Percentiles rank a stretch among this genome's conserved stretches.
Evolutionary conservation across 2,888 invertebrate genomes (phyloP).

Genomic region (Mythimna albipuncta): DNA sequence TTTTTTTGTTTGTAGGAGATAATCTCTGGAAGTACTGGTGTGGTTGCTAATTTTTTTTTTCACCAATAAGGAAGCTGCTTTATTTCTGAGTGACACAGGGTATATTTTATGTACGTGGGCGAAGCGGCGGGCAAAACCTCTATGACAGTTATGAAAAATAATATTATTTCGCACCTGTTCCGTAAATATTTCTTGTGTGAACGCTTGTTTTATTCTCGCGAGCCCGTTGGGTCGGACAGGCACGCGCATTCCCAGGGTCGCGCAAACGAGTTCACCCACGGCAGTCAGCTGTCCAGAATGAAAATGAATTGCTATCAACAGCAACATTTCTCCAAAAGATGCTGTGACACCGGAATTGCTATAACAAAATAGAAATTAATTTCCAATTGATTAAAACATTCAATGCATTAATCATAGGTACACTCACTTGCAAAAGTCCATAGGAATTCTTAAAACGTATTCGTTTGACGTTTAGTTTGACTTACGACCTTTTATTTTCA

Average conservation of each 20-base stretch:
- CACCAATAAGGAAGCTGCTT: too few relatives aligned
- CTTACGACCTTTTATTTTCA: too few relatives aligned
- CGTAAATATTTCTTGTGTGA: constrained; percentile 99
- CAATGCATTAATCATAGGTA: background rate
- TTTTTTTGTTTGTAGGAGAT: too few relatives aligned
- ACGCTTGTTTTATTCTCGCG: constrained; percentile 97
- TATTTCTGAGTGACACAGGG: too few relatives aligned
- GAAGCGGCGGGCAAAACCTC: too few relatives aligned
- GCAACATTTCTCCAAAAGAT: constrained; percentile 98
- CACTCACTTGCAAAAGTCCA: too few relatives aligned
- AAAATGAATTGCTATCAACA: constrained; percentile 99
- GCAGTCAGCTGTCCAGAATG: constrained; percentile 98
- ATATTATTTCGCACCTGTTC: constrained; percentile 93
- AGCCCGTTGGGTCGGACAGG: constrained; percentile 96
- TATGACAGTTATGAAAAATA: background rate
- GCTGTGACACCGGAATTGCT: constrained; percentile 96
- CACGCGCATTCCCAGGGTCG: constrained; percentile 98
- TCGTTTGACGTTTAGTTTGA: too few relatives aligned
- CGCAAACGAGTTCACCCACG: constrained; percentile 98
- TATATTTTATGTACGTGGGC: too few relatives aligned
- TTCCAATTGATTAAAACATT: background rate
- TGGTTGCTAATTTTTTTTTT: too few relatives aligned
- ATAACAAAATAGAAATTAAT: constrained; percentile 51
- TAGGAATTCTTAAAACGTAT: too few relatives aligned
- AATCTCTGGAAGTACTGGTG: too few relatives aligned